Conservation (phyloP, 2,113 vertebrate genomes). For the Nesogale talazaci region DNA sequence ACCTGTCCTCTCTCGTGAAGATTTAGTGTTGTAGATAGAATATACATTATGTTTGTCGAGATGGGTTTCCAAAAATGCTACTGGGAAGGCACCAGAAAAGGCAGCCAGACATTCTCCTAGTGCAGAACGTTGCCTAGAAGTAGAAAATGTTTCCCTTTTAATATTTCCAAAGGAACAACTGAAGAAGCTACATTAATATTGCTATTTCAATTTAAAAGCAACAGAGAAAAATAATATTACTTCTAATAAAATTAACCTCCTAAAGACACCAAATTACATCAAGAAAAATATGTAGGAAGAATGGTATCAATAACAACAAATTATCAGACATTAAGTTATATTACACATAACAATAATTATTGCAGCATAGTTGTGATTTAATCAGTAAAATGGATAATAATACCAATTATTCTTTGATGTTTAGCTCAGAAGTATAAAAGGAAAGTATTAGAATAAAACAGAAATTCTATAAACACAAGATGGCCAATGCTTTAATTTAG, state of each 20-base stretch:
- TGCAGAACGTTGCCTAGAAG: conserved; percentile 93
- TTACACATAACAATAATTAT: not conserved
- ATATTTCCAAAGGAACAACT: not conserved
- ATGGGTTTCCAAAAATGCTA: conserved; percentile 95
- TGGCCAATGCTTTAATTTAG: not conserved
- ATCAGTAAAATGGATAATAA: not conserved
- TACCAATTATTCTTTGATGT: too few species aligned
- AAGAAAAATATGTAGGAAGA: not conserved
- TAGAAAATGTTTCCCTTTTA: not conserved
- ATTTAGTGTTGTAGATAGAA: conserved; percentile 95
- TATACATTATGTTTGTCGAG: conserved; percentile 93
- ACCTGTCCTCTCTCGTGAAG: conserved; percentile 91
- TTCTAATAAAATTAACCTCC: not conserved
- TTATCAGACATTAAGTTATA: not conserved
- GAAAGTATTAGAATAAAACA: not conserved
- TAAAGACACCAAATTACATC: not conserved
- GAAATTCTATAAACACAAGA: not conserved
- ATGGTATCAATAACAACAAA: not conserved
- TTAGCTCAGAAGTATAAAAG: too few species aligned
- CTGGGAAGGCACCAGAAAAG: conserved; percentile 95
- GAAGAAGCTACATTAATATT: not conserved
- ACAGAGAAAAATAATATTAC: not conserved
- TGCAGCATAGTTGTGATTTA: not conserved
- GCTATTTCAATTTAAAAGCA: not conserved
- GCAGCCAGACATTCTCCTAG: conserved; percentile 96